phyloP scores from a whole-genome alignment of 2,113 vertebrate genomes.

The Eulacestoma nigropectus region DNA sequence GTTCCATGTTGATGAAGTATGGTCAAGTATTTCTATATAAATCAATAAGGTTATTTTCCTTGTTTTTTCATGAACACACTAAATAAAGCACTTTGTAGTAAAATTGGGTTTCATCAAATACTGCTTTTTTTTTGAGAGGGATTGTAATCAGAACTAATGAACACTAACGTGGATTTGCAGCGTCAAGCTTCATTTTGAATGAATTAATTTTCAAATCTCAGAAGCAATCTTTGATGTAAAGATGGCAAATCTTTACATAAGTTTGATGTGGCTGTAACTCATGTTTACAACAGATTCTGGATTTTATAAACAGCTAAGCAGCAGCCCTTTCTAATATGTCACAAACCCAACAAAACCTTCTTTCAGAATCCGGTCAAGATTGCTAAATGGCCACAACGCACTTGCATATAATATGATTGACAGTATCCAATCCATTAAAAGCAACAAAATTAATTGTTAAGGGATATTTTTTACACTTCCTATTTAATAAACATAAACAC shows the following conservation, averaged over 20 bases:
- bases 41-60: background rate
- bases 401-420: background rate
- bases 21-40: background rate
- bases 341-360: background rate
- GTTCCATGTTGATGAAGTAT: background rate
- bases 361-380: background rate
- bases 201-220: background rate
- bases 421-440: conserved; percentile 15
- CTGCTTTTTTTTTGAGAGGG: background rate
- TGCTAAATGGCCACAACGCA: background rate
- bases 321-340: background rate
- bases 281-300: background rate
- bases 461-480: conserved; percentile 15
- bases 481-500: conserved; percentile 51
- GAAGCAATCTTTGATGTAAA: too few relatives aligned
- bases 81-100: background rate
- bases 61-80: background rate
- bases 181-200: background rate
- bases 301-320: background rate
- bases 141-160: background rate
- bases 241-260: background rate
- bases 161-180: background rate
- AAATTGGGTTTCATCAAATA: background rate
- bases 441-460: conserved; percentile 23
- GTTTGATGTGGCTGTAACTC: background rate